Conservation (phyloP, 2,888 invertebrate genomes). For the Himalopsyche tibetana region DNA sequence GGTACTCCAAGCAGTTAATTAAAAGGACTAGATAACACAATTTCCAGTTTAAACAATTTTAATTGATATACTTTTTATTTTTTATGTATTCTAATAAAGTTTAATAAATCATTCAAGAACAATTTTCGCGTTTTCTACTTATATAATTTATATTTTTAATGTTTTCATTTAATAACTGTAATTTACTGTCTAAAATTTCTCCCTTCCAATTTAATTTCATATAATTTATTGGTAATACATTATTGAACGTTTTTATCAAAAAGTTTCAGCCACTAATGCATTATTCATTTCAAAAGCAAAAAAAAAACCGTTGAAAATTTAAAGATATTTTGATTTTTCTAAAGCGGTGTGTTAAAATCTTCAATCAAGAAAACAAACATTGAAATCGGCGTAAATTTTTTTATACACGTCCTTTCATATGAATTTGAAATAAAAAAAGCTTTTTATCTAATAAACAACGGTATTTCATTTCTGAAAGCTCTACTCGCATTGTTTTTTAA, state of each 20-base stretch:
- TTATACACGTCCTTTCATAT: neutral
- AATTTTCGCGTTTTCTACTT: too few relatives aligned
- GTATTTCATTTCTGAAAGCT: slow-evolving; percentile 28
- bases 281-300: neutral
- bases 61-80: too few relatives aligned
- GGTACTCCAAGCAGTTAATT: too few relatives aligned
- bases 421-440: neutral
- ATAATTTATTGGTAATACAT: neutral
- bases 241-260: neutral
- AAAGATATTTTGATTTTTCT: slow-evolving; percentile 38
- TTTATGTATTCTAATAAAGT: too few relatives aligned
- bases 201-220: neutral
- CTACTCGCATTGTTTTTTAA: slow-evolving; percentile 47
- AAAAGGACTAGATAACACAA: too few relatives aligned
- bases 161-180: neutral
- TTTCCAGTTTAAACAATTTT: too few relatives aligned
- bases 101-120: too few relatives aligned
- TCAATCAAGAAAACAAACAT: slow-evolving; percentile 64
- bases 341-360: slow-evolving; percentile 61
- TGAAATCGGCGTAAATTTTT: slow-evolving; percentile 57
- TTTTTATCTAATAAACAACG: slow-evolving; percentile 45
- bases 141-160: neutral
- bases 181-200: neutral
- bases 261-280: neutral
- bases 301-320: slow-evolving; percentile 3